phyloP scores from a whole-genome alignment of 2,113 vertebrate genomes.

The Gracilinanus agilis region DNA sequence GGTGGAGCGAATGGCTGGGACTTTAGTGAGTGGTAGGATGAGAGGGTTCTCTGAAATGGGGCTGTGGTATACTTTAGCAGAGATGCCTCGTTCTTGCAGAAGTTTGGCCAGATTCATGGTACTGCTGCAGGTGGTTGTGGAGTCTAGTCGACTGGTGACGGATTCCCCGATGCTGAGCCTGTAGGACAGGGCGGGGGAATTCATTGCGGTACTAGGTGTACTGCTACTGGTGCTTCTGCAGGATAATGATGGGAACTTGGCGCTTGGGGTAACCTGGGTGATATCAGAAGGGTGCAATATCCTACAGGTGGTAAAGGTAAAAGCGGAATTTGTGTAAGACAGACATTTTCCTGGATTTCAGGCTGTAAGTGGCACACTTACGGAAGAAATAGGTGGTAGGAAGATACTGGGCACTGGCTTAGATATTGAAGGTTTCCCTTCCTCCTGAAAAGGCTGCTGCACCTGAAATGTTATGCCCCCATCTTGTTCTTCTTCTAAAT shows the following conservation, averaged over 20 bases:
- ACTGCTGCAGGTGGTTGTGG: slow-evolving; percentile 85
- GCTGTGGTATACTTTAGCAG: slow-evolving; percentile 90
- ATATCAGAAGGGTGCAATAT: slow-evolving; percentile 96
- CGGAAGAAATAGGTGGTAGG: slow-evolving; percentile 82
- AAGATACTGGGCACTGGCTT: slow-evolving; percentile 81
- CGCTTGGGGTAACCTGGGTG: slow-evolving; percentile 94
- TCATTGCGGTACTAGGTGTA: slow-evolving; percentile 86
- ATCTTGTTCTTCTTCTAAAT: slow-evolving; percentile 94
- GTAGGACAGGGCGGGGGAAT: slow-evolving; percentile 89
- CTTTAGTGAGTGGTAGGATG: slow-evolving; percentile 65
- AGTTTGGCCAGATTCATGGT: slow-evolving; percentile 91
- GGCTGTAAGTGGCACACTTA: slow-evolving; percentile 83
- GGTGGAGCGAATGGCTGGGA: slow-evolving; percentile 84
- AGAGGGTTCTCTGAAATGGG: slow-evolving; percentile 76
- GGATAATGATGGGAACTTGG: slow-evolving; percentile 77
- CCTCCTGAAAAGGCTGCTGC: slow-evolving; percentile 82
- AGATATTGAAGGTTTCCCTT: slow-evolving; percentile 78
- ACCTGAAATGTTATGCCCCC: slow-evolving; percentile 94
- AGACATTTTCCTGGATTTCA: slow-evolving; percentile 95
- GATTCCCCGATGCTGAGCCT: slow-evolving; percentile 91
- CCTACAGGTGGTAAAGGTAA: slow-evolving; percentile 97
- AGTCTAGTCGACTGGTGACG: slow-evolving; percentile 87
- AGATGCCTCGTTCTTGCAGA: slow-evolving; percentile 95
- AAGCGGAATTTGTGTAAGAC: slow-evolving; percentile 95
- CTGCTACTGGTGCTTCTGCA: slow-evolving; percentile 84